These are phyloP conservation scores for Melanostigma gelatinosum DNA, from an alignment of 2,113 vertebrate species.

Conservation along the genomic window DNA sequence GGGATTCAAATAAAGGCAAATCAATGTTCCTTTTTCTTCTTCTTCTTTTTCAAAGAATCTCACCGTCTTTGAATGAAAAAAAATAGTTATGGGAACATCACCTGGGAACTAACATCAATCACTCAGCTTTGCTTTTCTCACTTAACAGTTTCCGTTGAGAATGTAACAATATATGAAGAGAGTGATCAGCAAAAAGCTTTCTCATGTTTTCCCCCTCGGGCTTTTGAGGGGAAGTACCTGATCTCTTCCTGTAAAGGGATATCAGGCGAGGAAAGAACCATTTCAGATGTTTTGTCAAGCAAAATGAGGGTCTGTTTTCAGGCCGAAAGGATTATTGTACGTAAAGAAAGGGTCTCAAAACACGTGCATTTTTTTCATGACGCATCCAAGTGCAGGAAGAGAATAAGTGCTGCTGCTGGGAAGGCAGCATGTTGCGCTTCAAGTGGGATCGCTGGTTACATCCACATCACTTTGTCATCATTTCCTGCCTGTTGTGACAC, in stretches of 20 bases:
- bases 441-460: constrained; percentile 9
- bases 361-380: not conserved
- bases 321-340: constrained; percentile 33
- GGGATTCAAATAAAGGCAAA: constrained; percentile 46
- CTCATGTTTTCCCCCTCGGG: constrained; percentile 72
- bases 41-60: constrained; percentile 14
- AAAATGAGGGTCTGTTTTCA: constrained; percentile 52
- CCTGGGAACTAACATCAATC: constrained; percentile 39
- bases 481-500: constrained; percentile 57
- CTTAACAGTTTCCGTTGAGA: constrained; percentile 62
- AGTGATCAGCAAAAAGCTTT: constrained; percentile 55
- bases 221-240: constrained; percentile 67
- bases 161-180: constrained; percentile 65
- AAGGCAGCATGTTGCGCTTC: not conserved
- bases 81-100: constrained; percentile 23
- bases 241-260: constrained; percentile 78
- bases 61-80: not conserved
- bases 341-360: not conserved
- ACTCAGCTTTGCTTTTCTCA: constrained; percentile 32
- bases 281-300: constrained; percentile 68
- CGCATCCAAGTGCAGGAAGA: not conserved
- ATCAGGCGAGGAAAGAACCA: constrained; percentile 71
- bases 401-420: not conserved
- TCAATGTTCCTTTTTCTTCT: constrained; percentile 32
- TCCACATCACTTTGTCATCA: constrained; percentile 44